A percentile compares a stretch with the other conserved stretches of the same genome.
These are phyloP conservation scores for Aricia agestis DNA, from an alignment of 1,140 invertebrate genomes.

Conservation along the genomic window DNA sequence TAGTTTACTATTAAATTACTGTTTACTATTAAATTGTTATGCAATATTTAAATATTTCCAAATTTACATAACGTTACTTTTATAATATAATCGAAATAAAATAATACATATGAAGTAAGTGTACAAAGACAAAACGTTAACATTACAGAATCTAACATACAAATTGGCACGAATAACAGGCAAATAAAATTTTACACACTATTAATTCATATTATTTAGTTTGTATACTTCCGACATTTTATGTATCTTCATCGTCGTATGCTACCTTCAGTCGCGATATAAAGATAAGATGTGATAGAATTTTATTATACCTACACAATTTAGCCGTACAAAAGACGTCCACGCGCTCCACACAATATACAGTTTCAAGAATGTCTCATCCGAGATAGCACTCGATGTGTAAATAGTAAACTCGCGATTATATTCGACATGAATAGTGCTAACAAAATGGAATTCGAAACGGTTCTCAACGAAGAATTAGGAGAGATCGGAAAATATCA, in stretches of 20 bases:
- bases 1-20: too few species aligned
- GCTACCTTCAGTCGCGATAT: conserved; percentile 17
- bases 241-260: not conserved
- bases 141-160: not conserved
- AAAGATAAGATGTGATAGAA: conserved; percentile 28
- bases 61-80: too few species aligned
- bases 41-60: too few species aligned
- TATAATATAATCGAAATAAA: too few species aligned
- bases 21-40: too few species aligned
- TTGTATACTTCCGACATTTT: not conserved
- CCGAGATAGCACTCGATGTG: not conserved
- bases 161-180: not conserved
- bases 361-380: not conserved
- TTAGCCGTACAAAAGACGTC: not conserved
- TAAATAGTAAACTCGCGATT: not conserved
- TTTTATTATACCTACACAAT: conserved; percentile 16
- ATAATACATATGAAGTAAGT: too few species aligned
- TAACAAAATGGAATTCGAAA: conserved; percentile 45
- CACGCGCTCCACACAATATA: not conserved
- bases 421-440: conserved; percentile 31
- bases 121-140: not conserved
- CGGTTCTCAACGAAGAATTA: conserved; percentile 49
- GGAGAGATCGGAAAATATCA: conserved; percentile 61
- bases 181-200: not conserved
- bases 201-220: not conserved